Evolutionary conservation across 1,140 invertebrate species (phyloP), one percentile per base, ranked within the genome.

Genomic region (Choristoneura fumiferana): DNA sequence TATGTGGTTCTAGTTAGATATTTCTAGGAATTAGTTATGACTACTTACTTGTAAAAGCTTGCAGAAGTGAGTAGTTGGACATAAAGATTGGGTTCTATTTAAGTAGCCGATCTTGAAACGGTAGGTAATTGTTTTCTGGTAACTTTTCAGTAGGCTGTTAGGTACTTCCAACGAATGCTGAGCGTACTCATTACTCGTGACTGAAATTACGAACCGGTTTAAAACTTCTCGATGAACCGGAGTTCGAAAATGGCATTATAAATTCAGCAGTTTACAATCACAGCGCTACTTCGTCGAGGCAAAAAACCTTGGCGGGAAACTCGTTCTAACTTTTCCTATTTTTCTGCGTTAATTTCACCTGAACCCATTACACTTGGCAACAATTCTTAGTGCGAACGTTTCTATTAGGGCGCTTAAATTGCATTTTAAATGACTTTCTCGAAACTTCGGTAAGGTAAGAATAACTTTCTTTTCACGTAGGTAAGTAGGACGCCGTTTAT

Each of bases 311-410:
- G 70, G 77, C 72, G 73, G 73, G 70, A 81, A 89, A 87, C 85
- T 89, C 85, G 76, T 89, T 87, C 78, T 83, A 89, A 89, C 85
- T 89, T 89, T 87, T 89, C 85, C 85, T 89, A 89, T 89, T 89
- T 89, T 89, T 89, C 85, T 89, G 84, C 84, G 84, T 89, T 89
- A 89, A 87, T 89, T 89, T 89, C 77, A 85, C 84, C 84, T 89
- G 84, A 86, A 87, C 82, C 85, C 84, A 88, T 89, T 89, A 88
- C 79, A 87, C 74, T 85, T 87, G 80, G 79, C 79, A 87, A 87
- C 84, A 85, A 83, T 86, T 87, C 85, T 86, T 87, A 84, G 81
- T 87, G 81, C 79, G 82, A 88, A 85, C 78, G 75, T 76, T 84
- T 87, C 82, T 88, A 86, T 88, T 86, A 88, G 76, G 76, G 75